Evolutionary conservation across 1,140 invertebrate species (phyloP), one percentile per base, ranked within the genome.

Genomic region (Acromyrmex heyeri): DNA sequence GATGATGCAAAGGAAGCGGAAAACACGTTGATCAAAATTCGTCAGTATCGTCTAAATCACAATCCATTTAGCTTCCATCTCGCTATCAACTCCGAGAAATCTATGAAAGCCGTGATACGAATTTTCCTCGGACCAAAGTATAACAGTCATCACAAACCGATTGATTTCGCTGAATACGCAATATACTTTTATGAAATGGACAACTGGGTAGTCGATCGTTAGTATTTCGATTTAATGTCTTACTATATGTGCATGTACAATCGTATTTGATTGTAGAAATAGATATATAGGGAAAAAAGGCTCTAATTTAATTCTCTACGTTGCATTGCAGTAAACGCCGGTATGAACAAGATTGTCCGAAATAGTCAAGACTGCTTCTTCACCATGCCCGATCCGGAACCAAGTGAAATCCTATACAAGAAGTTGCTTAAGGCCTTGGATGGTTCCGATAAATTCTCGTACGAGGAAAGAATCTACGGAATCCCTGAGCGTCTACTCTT

Each of bases 51-150:
- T 30, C 91, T 96, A n/a, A 95, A 96, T 86, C 96, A 97, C 94
- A 96, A 96, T 92, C 96, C 96, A 48, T 98, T 97, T 96, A 96
- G 94, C 83, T 96, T 97, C 83, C 96, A 95, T 83, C 94, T 97
- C 78, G 94, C 96, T 69, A 94, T 97, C 67, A 96, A 95, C 83
- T 96, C 96, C 86, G 96, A 97, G 0, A 95, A 96, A 86, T 90
- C 94, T 2, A 91, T 88, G 12, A 95, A 96, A 67, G 96, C 95
- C 1, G 93, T 96, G 55, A 94, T 97, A 48, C 96, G 96, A 64
- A 93, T 97, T 24, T 97, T 97, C 95, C 90, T 97, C 53, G 97
- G 97, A 59, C 97, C 97, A 3, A 97, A 97, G 92, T 96, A 96
- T 89, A 96, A 97, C 82, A 95, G 95, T 77, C 94, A 96, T 82